Conservation (phyloP, 2,113 vertebrate species). For the Oreochromis aureus region DNA sequence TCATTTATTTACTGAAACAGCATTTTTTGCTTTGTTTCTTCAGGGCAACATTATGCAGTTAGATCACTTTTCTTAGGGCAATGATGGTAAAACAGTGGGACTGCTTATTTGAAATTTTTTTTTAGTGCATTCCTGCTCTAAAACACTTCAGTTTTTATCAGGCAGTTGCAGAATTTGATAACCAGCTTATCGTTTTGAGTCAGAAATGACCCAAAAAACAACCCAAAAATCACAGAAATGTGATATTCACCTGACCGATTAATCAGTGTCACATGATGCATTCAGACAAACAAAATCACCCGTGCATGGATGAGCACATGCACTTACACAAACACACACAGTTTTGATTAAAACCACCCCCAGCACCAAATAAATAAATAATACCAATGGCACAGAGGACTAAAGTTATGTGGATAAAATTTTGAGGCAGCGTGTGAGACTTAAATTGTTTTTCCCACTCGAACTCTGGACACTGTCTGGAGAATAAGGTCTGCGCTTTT, state of each 20-base stretch:
- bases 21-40: background rate
- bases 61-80: background rate
- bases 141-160: background rate
- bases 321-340: background rate
- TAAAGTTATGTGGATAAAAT: background rate
- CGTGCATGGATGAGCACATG: background rate
- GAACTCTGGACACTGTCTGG: background rate
- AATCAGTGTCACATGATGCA: background rate
- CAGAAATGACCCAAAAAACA: background rate
- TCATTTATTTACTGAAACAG: background rate
- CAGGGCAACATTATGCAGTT: background rate
- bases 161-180: background rate
- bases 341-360: fast-evolving
- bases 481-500: background rate
- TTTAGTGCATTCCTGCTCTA: background rate
- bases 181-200: background rate
- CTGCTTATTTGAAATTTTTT: background rate
- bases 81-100: background rate
- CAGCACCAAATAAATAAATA: background rate
- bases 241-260: background rate
- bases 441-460: background rate
- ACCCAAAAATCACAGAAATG: background rate
- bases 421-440: fast-evolving
- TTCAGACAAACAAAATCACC: background rate
- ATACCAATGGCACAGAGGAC: background rate